These are phyloP conservation scores for Amphiduros pacificus DNA, from an alignment of 2,888 invertebrate genomes.

Conservation along the genomic window DNA sequence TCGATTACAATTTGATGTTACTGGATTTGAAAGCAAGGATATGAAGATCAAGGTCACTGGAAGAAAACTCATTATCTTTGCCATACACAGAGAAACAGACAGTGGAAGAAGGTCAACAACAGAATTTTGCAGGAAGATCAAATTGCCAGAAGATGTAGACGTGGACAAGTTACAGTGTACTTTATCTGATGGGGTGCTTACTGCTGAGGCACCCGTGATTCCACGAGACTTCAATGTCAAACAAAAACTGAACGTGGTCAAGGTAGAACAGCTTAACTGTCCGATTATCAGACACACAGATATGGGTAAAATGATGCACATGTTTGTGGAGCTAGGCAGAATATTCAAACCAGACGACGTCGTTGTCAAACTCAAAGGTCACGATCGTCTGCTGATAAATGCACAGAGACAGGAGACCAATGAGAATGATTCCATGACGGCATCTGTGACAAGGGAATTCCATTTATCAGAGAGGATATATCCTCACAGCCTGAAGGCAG, in stretches of 20 bases:
- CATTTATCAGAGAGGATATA: slow-evolving; percentile 22
- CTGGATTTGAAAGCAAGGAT: slow-evolving; percentile 22
- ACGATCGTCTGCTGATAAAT: slow-evolving; percentile 19
- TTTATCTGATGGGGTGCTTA: slow-evolving; percentile 13
- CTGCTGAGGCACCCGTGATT: slow-evolving; percentile 23
- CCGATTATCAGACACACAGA: slow-evolving; percentile 8
- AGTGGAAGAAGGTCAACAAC: slow-evolving; percentile 25
- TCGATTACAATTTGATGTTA: slow-evolving; percentile 27
- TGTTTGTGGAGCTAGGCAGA: slow-evolving; percentile 25
- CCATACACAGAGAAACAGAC: slow-evolving; percentile 20
- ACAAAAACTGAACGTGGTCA: slow-evolving; percentile 6
- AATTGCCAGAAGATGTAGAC: slow-evolving; percentile 26
- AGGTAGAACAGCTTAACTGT: slow-evolving; percentile 6
- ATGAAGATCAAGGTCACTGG: slow-evolving; percentile 25
- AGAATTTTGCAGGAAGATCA: slow-evolving; percentile 31
- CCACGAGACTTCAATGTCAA: background rate
- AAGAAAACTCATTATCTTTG: slow-evolving; percentile 20
- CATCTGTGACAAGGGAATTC: slow-evolving; percentile 25
- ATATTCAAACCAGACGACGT: slow-evolving; percentile 29
- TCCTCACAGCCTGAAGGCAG: slow-evolving; percentile 25
- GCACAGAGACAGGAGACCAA: slow-evolving; percentile 22
- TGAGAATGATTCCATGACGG: slow-evolving; percentile 11
- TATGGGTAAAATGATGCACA: slow-evolving; percentile 17
- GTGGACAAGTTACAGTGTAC: slow-evolving; percentile 15
- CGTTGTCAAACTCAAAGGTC: slow-evolving; percentile 25